Base-by-base conservation (phyloP, 2,888 invertebrate genomes). In the Drosophila rubida region DNA sequence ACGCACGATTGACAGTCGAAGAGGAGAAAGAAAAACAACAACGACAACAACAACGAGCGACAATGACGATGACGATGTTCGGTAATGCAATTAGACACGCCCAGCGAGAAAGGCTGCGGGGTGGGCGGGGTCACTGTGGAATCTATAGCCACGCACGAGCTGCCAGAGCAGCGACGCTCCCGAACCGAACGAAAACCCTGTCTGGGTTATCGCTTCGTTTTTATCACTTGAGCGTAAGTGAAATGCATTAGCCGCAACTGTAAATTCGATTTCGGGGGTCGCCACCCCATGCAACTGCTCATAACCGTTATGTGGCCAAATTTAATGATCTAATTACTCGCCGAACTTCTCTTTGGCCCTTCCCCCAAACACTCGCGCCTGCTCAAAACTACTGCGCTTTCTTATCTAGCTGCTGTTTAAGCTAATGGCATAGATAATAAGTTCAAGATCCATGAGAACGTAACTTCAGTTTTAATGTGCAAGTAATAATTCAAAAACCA, bases 21-120 rank as follows among this genome's bases (percentile, higher is more conserved):
- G 44, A 45, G 19, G 19, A 45, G 54, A 64, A 45, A 2, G 13
- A 4, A 11, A 30, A 30, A n/a, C 50, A 48, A 8, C 22, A 62
- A 19, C 19, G 19, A 19, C 2, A 19, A n/a, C n/a, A 3, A 19
- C 19, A 19, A 19, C 35, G 44, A 45, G n/a, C 7, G 48, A 39
- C 59, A 8, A 46, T 6, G 22, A 51, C 32, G 16, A 39, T 2
- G 45, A 27, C 37, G 59, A 44, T 49, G 57, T 19, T 58, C 60
- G 63, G 67, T 74, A 82, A 80, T 74, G 80, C 68, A 80, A 82
- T 80, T 75, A 78, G 82, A 66, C 68, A 78, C 59, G 75, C 64
- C 78, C 61, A 48, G 50, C 6, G 37, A 23, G 58, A 50, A 30
- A 7, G 50, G 19, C 23, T 1, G 9, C 35, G 45, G 14, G 49